A percentile compares a stretch with the other conserved stretches of the same genome.
Evolutionary conservation across 2,113 vertebrate genomes (phyloP).

Genomic region (Mirza zaza): DNA sequence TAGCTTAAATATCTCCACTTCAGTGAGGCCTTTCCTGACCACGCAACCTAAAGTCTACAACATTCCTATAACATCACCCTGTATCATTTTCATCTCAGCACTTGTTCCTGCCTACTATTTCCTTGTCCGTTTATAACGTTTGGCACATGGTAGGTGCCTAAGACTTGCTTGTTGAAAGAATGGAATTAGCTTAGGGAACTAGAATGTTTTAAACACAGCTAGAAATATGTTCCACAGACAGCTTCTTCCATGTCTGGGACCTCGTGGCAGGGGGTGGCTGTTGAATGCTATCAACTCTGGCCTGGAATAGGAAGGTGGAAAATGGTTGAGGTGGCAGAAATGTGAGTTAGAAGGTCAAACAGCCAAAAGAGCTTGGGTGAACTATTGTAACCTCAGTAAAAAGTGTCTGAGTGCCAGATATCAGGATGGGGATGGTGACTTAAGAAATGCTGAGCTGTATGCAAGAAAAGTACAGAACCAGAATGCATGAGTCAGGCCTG

Average conservation of each 20-base stretch:
- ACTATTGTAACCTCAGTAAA: not conserved
- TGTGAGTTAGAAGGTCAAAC: not conserved
- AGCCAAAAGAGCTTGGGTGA: not conserved
- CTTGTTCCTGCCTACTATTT: not conserved
- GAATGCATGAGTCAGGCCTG: not conserved
- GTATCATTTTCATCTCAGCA: not conserved
- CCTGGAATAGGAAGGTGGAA: not conserved
- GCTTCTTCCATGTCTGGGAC: constrained; percentile 1
- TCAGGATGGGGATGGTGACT: not conserved
- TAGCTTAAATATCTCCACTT: not conserved
- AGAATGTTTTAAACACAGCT: constrained; percentile 14
- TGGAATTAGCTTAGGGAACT: not conserved
- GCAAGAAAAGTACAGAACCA: not conserved
- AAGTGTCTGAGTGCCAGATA: not conserved
- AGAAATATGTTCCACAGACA: not conserved
- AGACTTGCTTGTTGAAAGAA: constrained; percentile 26
- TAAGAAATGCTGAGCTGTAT: not conserved
- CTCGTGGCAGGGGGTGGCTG: not conserved
- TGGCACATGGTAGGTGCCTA: not conserved
- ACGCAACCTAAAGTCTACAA: not conserved
- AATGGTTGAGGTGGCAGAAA: not conserved
- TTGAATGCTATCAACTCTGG: not conserved
- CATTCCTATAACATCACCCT: not conserved
- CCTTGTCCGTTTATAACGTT: not conserved
- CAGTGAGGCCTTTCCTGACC: not conserved